Evolutionary conservation across 2,797 vertebrate genomes (phyloP).

Genomic region (Sebastes steindachneri): DNA sequence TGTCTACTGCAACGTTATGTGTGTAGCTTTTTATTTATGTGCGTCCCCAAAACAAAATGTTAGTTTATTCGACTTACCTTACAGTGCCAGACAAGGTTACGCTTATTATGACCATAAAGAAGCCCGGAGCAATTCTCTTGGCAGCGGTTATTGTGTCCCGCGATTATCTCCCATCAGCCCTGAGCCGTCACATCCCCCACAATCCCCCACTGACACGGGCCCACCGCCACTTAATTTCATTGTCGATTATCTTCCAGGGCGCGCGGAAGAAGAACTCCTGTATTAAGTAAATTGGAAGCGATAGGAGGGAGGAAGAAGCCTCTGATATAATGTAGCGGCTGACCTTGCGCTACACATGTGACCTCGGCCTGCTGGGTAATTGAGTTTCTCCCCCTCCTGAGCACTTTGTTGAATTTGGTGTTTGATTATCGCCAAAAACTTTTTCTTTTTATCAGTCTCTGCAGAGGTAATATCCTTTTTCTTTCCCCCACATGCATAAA

Average conservation of each 20-base stretch:
- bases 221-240: constrained; percentile 55
- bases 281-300: constrained; percentile 55
- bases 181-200: constrained; percentile 36
- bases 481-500: constrained; percentile 3
- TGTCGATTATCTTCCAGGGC: constrained; percentile 48
- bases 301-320: constrained; percentile 23
- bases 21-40: not conserved
- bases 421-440: constrained; percentile 25
- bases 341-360: constrained; percentile 28
- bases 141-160: constrained; percentile 38
- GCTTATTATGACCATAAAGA: constrained; percentile 57
- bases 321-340: constrained; percentile 16
- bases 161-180: constrained; percentile 71
- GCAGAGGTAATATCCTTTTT: constrained; percentile 3
- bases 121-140: constrained; percentile 24
- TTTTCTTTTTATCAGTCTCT: constrained; percentile 3
- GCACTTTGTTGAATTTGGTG: not conserved
- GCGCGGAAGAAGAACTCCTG: constrained; percentile 9
- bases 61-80: constrained; percentile 2
- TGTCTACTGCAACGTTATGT: not conserved
- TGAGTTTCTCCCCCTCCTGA: not conserved
- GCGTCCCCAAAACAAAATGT: constrained; percentile 11
- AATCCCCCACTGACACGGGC: constrained; percentile 30
- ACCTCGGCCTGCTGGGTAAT: constrained; percentile 7
- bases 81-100: constrained; percentile 37